Evolutionary conservation across 2,113 vertebrate species (phyloP), one percentile per base, ranked within the genome.

Genomic region (Balaeniceps rex): DNA sequence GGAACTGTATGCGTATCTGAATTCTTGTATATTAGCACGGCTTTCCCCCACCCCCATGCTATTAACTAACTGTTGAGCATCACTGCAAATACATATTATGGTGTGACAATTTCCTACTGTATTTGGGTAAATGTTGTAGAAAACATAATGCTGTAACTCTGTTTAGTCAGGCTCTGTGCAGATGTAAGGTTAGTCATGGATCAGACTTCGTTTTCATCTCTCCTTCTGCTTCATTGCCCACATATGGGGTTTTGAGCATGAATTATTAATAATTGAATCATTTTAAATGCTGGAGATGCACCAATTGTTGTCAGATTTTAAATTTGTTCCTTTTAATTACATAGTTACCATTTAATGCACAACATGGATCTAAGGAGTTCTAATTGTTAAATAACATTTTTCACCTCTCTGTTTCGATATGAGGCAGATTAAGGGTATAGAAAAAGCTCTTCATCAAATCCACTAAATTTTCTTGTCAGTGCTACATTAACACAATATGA

Each of bases 221-320:
- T 97, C 93, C 91, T 97, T 97, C 96, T 97, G 98, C 97, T 97
- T 97, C 96, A 87, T 97, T 97, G 98, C 91, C 89, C 97, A 93
- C 98, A 97, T 97, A 97, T 96, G 98, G 98, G 98, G 98, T 98
- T 98, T 98, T 96, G 97, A 96, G 93, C 74, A 79, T 99, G 93
- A 99, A 99, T 99, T 98, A 99, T 99, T 99, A 98, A 99, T 96
- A 97, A 97, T 94, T 98, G 98, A 98, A 98, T 98, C 97, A 98
- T 98, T 99, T 98, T 97, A 98, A 98, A 98, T 98, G 98, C 98
- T 97, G 98, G 97, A 98, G 98, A 98, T 98, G 98, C 96, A 86
- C 97, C 98, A 98, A 98, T 99, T 96, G 98, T 98, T 99, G 98
- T 99, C 98, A 98, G 98, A 97, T 99, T 99, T 98, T 96, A 98